These are phyloP conservation scores for Tragelaphus buxtoni DNA, from an alignment of 2,113 vertebrate species.

Conservation along the genomic window DNA sequence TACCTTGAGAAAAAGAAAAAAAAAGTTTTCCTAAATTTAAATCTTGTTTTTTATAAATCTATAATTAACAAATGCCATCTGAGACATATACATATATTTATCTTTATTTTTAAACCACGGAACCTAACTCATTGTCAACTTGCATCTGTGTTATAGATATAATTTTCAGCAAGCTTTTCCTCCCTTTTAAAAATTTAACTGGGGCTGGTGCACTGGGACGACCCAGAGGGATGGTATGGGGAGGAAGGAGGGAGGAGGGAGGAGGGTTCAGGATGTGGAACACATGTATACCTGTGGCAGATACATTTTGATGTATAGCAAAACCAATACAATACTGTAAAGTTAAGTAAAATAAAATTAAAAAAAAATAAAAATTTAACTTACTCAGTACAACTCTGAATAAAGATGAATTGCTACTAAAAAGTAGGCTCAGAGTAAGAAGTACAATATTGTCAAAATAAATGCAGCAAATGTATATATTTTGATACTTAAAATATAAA, in stretches of 20 bases:
- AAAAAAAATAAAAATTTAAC: neutral
- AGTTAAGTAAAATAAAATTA: no score
- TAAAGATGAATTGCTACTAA: neutral
- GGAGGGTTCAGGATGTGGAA: no score
- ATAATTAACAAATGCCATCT: neutral
- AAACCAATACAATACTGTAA: no score
- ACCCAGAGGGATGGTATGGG: no score
- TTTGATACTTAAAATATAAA: constrained; percentile 29
- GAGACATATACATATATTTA: neutral
- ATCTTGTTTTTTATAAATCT: neutral
- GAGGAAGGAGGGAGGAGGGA: no score
- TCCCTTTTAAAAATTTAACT: neutral
- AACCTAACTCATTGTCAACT: neutral
- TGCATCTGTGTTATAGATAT: neutral
- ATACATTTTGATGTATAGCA: no score
- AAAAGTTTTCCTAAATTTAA: neutral
- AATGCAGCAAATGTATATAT: neutral
- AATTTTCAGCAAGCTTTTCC: neutral
- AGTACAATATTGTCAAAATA: neutral
- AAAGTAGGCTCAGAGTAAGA: neutral
- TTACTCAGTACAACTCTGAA: neutral
- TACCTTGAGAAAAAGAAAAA: neutral
- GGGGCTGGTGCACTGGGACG: no score
- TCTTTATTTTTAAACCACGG: neutral
- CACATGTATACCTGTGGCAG: no score